Evolutionary conservation across 2,797 vertebrate species (phyloP), one percentile per base, ranked within the genome.

Genomic region (Urophycis tenuis): DNA sequence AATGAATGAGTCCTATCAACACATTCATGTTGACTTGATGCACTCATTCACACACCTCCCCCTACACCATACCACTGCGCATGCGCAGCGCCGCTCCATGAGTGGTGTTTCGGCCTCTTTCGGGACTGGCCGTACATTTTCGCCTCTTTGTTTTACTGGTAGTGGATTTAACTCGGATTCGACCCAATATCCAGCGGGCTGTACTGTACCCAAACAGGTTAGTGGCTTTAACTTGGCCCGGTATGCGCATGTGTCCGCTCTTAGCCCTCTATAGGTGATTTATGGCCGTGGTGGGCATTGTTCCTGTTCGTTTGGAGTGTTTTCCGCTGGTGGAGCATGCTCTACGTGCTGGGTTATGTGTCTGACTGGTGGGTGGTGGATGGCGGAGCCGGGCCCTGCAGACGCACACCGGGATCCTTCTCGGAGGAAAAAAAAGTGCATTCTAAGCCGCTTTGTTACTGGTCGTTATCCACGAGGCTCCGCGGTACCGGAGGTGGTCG

Each of bases 61-160:
- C 67, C 76, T 78, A 81, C 77, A 35, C n/a, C 25, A 3, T 39
- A 2, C 72, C 32, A 73, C 0, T 39, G 92, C 95, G 95, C 96
- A 96, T 96, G 96, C 96, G 93, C 92, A 5, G 0, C 32, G 2
- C 73, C 22, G 78, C 84, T 85, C 79, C 86, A 84, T 85, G 92
- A 93, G 91, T 89, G 87, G 90, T 90, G 91, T 90, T 93, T 95
- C 95, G 94, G 95, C 91, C 91, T 93, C 88, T 89, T 90, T 96
- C 96, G 96, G 94, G 90, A 94, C 84, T 79, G 84, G 85, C 96
- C 97, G 97, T 94, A 92, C 92, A 95, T 97, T 96, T 97, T 97
- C 97, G 97, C 94, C 96, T 97, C 97, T 98, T 98, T 98, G 96
- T 98, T 97, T 96, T 97, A 97, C 92, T 82, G 91, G 87, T 92